Percentiles rank a stretch among this genome's conserved stretches.
Evolutionary conservation across 37 sponge, comb jelly and placozoan genomes (phyloP).

Genomic region (Oopsacas minuta): DNA sequence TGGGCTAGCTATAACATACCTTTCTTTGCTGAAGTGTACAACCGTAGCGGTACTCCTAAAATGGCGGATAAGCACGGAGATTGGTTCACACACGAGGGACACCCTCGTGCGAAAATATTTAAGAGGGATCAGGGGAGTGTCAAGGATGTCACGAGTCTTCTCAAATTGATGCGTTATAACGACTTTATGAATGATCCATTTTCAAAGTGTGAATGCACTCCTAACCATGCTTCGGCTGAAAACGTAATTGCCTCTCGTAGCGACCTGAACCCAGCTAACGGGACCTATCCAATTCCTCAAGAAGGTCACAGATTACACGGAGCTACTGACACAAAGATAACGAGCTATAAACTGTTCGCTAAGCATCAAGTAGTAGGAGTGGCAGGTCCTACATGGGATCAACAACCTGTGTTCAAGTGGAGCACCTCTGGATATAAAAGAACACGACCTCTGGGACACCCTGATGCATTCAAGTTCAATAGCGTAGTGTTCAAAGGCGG

Average conservation of each 20-base stretch:
- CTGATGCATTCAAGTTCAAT: conserved; percentile 66
- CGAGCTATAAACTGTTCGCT: conserved; percentile 20
- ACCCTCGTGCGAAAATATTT: conserved; percentile 78
- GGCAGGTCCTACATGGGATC: conserved; percentile 77
- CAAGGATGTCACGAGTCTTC: conserved; percentile 48
- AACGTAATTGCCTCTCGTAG: conserved; percentile 80
- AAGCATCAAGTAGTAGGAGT: conserved; percentile 32
- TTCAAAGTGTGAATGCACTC: conserved; percentile 75
- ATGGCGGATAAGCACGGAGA: conserved; percentile 62
- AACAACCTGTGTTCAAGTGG: conserved; percentile 89
- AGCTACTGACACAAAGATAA: conserved; percentile 79
- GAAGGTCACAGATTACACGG: conserved; percentile 79
- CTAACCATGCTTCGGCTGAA: conserved; percentile 75
- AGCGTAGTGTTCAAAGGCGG: conserved; percentile 20
- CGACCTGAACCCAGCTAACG: conserved; percentile 83
- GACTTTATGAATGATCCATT: conserved; percentile 82
- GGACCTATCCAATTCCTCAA: conserved; percentile 70
- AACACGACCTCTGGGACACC: conserved; percentile 67
- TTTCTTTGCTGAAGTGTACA: conserved; percentile 55
- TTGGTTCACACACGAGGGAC: conserved; percentile 59
- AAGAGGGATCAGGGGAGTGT: conserved; percentile 58
- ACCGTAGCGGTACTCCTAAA: conserved; percentile 52
- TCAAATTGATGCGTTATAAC: conserved; percentile 86
- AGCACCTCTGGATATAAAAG: conserved; percentile 55
- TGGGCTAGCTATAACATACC: conserved; percentile 96